Percentiles rank a stretch among this genome's conserved stretches.
Evolutionary conservation across 1,140 invertebrate genomes (phyloP).

Genomic region (Helicorthomorpha holstii): DNA sequence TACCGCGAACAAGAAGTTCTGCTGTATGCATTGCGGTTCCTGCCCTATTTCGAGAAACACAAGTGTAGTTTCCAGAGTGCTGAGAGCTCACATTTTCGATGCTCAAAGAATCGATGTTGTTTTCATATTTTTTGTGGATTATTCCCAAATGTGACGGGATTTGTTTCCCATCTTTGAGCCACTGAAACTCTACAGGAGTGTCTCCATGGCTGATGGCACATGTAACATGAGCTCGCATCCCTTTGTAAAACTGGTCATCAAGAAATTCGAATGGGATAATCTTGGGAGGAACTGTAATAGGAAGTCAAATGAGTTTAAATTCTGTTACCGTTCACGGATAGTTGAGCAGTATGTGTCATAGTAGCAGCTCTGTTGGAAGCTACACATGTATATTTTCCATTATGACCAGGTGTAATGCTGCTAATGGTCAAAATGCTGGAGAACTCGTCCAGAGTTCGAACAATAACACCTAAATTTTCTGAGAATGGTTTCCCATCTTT

Average conservation of each 20-base stretch:
- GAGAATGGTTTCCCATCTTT: constrained; percentile 46
- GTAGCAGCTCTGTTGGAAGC: constrained; percentile 51
- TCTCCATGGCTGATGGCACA: constrained; percentile 89
- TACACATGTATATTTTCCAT: constrained; percentile 56
- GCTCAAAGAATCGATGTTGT: constrained; percentile 70
- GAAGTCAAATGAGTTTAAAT: not conserved
- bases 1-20: constrained; percentile 66
- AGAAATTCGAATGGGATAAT: not conserved
- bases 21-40: constrained; percentile 54
- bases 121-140: constrained; percentile 45
- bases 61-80: constrained; percentile 76
- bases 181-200: constrained; percentile 67
- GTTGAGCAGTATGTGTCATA: constrained; percentile 49
- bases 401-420: constrained; percentile 53
- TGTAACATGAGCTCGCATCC: constrained; percentile 42
- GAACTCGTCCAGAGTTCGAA: constrained; percentile 39
- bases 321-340: constrained; percentile 58
- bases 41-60: constrained; percentile 59
- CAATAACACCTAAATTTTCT: constrained; percentile 12
- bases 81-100: constrained; percentile 65
- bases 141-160: constrained; percentile 29
- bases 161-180: constrained; percentile 50
- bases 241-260: constrained; percentile 12
- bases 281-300: constrained; percentile 3
- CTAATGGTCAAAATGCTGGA: constrained; percentile 61